These are phyloP conservation scores for Euphonia xanthogaster DNA, from an alignment of 2,797 vertebrate genomes.

Conservation along the genomic window DNA sequence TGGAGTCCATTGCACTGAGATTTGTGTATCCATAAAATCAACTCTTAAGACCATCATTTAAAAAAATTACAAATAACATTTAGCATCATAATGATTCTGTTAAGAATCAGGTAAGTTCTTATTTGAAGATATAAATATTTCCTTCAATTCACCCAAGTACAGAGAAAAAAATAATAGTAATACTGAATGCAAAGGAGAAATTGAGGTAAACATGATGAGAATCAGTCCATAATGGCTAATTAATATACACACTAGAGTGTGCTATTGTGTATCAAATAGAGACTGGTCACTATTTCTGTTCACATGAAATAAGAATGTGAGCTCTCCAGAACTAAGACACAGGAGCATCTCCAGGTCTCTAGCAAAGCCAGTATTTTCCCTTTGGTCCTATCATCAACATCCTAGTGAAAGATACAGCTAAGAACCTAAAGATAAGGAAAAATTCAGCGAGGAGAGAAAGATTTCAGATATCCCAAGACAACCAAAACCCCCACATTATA, in stretches of 20 bases:
- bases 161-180: neutral
- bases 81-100: neutral
- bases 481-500: neutral
- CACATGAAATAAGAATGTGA: neutral
- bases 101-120: neutral
- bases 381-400: neutral
- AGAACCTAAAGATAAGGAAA: neutral
- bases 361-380: neutral
- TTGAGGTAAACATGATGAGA: neutral
- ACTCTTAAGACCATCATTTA: neutral
- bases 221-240: neutral
- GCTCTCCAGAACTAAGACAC: neutral
- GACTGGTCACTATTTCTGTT: neutral
- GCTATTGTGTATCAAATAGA: constrained; percentile 45
- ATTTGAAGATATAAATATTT: neutral
- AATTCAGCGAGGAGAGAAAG: neutral
- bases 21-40: neutral
- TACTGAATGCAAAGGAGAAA: neutral
- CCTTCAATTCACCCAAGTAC: neutral
- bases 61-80: neutral
- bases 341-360: neutral
- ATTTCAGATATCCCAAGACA: neutral
- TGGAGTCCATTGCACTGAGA: neutral
- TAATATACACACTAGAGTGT: constrained; percentile 44
- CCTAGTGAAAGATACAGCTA: neutral